Base-by-base conservation (phyloP, 2,888 invertebrate species). In the Caenorhabditis wallacei region DNA sequence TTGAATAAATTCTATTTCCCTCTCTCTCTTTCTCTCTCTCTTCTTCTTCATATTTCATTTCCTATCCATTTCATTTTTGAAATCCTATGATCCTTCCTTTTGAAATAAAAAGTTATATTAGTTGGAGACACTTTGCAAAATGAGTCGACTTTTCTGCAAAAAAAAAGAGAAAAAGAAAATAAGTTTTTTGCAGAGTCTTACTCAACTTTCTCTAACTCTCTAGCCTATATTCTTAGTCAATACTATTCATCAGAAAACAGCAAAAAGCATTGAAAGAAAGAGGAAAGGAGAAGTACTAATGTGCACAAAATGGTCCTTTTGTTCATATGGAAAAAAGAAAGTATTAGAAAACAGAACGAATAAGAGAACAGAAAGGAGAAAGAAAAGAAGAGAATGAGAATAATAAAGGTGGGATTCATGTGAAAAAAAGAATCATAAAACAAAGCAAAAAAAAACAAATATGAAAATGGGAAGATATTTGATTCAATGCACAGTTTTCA, bases 1-100 rank as follows among this genome's bases (percentile, higher is more conserved):
- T 79, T 69, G 59, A 69, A 61, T 69, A 54, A 46, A 64, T 46
- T 71, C 71, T 51, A 43, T 20, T n/a, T 56, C 69, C 54, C 51
- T 54, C 71, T 56, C 54, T 26, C 56, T 61, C 59, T 43, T 16
- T 70, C 48, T 70, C 56, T 46, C 59, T 61, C 64, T 75, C 75
- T 59, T 30, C 24, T 24, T 46, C 61, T 48, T 20, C 22, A 26
- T 57, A 54, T 43, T 13, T 16, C 43, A 43, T 70, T 48, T 20
- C 26, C 26, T 51, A 53, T 46, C 26, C 22, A 26, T 63, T 37
- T 72, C 51, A 56, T 8, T 24, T 63, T 59, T 63, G 35, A 57
- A 53, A 53, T 64, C 72, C 26, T 40, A 26, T 46, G 63, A 63
- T 40, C 26, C 26, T 30, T 10, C 48, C 26, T 18, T 48, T 5